Base-by-base conservation (phyloP, 2,797 vertebrate species). In the Masticophis lateralis region DNA sequence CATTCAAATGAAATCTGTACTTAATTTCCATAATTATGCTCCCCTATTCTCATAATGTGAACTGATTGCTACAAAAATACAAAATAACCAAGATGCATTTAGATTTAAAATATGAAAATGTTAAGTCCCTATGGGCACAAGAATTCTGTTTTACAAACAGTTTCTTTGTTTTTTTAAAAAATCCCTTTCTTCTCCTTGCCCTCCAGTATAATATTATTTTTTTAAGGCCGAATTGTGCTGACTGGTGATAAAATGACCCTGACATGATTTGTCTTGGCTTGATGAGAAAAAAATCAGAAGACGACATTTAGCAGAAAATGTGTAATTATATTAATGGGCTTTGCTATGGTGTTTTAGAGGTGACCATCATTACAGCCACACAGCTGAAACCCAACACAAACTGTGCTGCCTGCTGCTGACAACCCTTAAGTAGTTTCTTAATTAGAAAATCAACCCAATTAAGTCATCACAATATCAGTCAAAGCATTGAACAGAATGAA, bases 11-110 rank as follows among this genome's bases (percentile, higher is more conserved):
- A 97, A 98, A 97, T 98, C 97, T 97, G 97, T 96, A 97, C 97
- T 97, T 98, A 98, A 98, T 98, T 98, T 98, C 97, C 97, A 98
- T 98, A 98, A 98, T 98, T 98, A 97, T 97, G 95, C 96, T 97
- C 95, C 97, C 97, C 97, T 96, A 96, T 97, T 98, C 97, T 97
- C 97, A 97, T 97, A 98, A 98, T 97, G 96, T 95, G 97, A 97
- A 97, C 96, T 97, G 97, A 98, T 98, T 97, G 97, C 97, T 97
- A 95, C 95, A 94, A 97, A 97, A 97, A 94, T 96, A 97, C 95
- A 94, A 97, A 97, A 97, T 97, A 97, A 97, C 96, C 94, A 89
- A 98, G 97, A 96, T 95, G 95, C 87, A 95, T 97, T 97, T 96
- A 96, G 97, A 97, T 97, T 97, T 97, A 97, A 97, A 97, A 97